Evolutionary conservation across 1,140 invertebrate species (phyloP), one percentile per base, ranked within the genome.

Genomic region (Macrobrachium rosenbergii): DNA sequence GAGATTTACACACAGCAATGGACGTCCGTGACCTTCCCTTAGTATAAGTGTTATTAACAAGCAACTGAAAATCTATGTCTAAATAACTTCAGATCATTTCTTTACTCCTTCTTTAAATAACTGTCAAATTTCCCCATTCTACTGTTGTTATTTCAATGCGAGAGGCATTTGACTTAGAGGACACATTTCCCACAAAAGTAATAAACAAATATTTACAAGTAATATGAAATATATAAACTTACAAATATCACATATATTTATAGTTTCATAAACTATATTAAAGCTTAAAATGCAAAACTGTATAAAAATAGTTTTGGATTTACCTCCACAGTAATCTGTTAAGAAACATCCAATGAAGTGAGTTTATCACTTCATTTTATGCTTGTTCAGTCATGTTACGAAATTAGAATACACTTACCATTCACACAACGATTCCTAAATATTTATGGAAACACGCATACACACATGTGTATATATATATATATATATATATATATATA

Each of bases 401-500:
- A 75, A 23, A 75, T 45, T 23, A 23, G 37, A 19, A 75, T 75
- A 75, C 37, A 28, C 17, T 23, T 75, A 75, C 37, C 52, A 28
- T 75, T 23, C 73, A 75, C 43, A 28, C 73, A 75, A 23, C 7
- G 8, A 75, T 28, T 23, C 17, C 17, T 75, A 43, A 8, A 28
- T 75, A 28, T 45, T 37, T 45, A 75, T 75, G 23, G 5, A 37
- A 23, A 45, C 43, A 45, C 37, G 17, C 43, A 45, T 75, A 45
- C 37, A 45, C 21, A 45, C 43, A 45, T 8, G 37, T 75, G 17
- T 7, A 37, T 58, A 45, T 75, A 45, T 75, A 45, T 75, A 45
- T 75, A 37, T 28, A 45, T 43, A 45, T 75, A 37, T 75, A 45
- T 75, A 45, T 75, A 45, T 75, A 45, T 75, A 45, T 75, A 75